phyloP scores from a whole-genome alignment of 2,888 invertebrate genomes.

The Scaptomyza polygonia region DNA sequence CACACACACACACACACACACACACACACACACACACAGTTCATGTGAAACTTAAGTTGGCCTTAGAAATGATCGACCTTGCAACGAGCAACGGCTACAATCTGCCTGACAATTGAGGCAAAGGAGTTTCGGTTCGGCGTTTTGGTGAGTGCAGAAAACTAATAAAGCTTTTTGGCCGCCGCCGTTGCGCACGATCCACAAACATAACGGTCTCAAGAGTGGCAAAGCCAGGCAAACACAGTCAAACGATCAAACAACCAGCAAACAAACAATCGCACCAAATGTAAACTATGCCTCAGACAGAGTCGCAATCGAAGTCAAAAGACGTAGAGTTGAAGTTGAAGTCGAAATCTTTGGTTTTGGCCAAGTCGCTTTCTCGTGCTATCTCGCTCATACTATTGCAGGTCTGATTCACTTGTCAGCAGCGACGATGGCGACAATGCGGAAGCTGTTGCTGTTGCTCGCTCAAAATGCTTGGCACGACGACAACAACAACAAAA shows the following conservation, averaged over 20 bases:
- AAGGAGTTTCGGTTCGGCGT: constrained; percentile 24
- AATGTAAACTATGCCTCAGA: constrained; percentile 63
- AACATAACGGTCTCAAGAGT: constrained; percentile 71
- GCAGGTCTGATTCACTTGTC: constrained; percentile 70
- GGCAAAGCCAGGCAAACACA: constrained; percentile 45
- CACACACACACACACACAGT: not conserved
- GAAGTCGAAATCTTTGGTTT: constrained; percentile 7
- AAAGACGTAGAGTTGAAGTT: constrained; percentile 1
- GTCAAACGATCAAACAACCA: constrained; percentile 28
- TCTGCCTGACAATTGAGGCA: constrained; percentile 45
- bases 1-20: not conserved
- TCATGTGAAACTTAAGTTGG: constrained; percentile 37
- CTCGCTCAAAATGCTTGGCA: constrained; percentile 31
- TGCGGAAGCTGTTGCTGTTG: constrained; percentile 65
- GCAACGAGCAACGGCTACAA: constrained; percentile 40
- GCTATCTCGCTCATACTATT: constrained; percentile 4
- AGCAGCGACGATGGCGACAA: constrained; percentile 62
- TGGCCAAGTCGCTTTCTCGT: constrained; percentile 2
- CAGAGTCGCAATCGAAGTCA: constrained; percentile 11
- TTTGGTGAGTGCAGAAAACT: constrained; percentile 55
- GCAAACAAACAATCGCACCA: constrained; percentile 67
- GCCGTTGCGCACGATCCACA: constrained; percentile 68
- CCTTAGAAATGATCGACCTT: constrained; percentile 69
- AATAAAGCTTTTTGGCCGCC: constrained; percentile 59
- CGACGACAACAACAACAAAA: constrained; percentile 30